Percentiles rank a stretch among this genome's conserved stretches.
Conservation (phyloP, 2,888 invertebrate species). For the Callyntrura guangdongensis region DNA sequence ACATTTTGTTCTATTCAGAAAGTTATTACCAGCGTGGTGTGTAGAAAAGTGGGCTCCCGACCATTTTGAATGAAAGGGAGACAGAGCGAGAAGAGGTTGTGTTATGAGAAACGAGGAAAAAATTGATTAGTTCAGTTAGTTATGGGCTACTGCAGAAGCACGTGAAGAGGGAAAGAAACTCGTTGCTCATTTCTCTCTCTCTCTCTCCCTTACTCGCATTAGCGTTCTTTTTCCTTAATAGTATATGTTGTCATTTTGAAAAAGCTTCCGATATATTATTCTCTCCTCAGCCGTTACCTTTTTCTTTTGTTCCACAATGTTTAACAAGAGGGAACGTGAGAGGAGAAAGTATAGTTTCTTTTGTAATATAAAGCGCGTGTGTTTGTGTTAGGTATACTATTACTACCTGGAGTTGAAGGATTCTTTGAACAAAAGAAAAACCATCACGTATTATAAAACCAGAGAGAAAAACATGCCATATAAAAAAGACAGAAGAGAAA, state of each 20-base stretch:
- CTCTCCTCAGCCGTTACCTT: neutral
- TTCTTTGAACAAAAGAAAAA: neutral
- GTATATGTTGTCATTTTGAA: constrained; percentile 20
- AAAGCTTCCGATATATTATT: constrained; percentile 6
- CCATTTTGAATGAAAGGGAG: neutral
- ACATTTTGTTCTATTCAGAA: no score
- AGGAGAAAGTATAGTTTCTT: neutral
- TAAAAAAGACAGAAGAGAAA: neutral
- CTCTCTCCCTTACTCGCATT: neutral
- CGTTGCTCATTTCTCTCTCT: constrained; percentile 7
- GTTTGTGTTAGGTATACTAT: neutral
- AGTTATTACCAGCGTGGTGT: no score
- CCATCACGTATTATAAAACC: neutral
- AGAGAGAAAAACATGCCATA: neutral
- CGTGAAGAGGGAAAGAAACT: neutral
- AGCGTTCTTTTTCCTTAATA: neutral
- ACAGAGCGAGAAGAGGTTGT: neutral
- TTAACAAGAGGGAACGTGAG: neutral
- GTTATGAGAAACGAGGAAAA: neutral
- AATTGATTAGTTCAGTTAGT: constrained; percentile 26
- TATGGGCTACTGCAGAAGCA: neutral
- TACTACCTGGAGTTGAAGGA: neutral
- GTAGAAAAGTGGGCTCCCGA: no score
- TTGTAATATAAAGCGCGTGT: neutral
- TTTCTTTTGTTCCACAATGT: neutral